Percentiles rank a stretch among this genome's conserved stretches.
Conservation (phyloP, 2,797 vertebrate species). For the Buphagus erythrorhynchus region DNA sequence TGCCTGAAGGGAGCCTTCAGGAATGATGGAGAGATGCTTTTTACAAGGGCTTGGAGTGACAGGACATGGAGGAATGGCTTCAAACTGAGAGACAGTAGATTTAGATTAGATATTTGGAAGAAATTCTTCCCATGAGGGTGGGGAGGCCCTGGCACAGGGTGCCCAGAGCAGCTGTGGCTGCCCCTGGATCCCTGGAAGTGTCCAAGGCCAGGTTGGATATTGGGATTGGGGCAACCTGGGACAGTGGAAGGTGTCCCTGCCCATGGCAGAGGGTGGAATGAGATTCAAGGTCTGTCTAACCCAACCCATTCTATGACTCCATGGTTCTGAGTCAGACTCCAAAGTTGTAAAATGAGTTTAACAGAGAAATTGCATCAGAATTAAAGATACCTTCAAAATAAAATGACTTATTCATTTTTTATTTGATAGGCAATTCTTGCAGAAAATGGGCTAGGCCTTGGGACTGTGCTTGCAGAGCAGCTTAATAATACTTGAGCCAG, state of each 20-base stretch:
- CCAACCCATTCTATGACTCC: neutral
- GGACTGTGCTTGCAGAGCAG: neutral
- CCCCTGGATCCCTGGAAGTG: neutral
- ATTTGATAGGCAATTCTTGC: neutral
- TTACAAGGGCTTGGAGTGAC: neutral
- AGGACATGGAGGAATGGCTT: neutral
- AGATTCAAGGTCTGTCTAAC: neutral
- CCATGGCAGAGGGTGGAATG: rapidly evolving
- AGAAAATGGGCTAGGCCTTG: neutral
- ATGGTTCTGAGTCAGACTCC: neutral
- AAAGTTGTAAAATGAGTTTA: neutral
- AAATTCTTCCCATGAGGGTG: neutral
- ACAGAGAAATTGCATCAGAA: neutral
- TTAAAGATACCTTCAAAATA: neutral
- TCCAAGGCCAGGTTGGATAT: rapidly evolving
- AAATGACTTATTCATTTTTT: rapidly evolving
- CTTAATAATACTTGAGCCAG: neutral
- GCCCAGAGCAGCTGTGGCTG: neutral
- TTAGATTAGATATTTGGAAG: neutral
- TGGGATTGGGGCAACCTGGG: neutral
- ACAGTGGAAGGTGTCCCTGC: neutral
- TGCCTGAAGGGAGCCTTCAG: neutral
- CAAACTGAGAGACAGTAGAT: neutral
- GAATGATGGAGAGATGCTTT: neutral
- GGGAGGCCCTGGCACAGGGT: neutral